Evolutionary conservation across 2,113 vertebrate genomes (phyloP), one percentile per base, ranked within the genome.

Genomic region (Hyla sarda): DNA sequence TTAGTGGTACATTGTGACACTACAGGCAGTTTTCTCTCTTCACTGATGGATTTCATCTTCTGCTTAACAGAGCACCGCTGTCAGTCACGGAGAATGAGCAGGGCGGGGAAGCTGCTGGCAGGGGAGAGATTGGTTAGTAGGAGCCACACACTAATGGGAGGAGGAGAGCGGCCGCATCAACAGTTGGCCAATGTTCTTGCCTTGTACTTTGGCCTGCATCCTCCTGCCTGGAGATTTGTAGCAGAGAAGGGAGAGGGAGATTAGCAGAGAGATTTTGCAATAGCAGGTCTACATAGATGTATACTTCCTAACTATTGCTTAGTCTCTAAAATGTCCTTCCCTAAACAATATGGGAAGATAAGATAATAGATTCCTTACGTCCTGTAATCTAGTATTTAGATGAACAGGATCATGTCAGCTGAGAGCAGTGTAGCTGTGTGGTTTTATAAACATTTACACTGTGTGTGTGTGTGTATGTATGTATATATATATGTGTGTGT

Each of bases 141-240:
- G 32, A 28, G 65, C 58, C 88, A 88, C 83, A 54, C 1, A 19
- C 65, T 25, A 32, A 65, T 50, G 23, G 81, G 88, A 88, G 87
- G 82, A 86, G 86, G 84, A 88, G 89, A 77, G 89, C 45, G 67
- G 82, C 62, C 28, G 58, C 52, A 80, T 83, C 89, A 89, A 85
- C 89, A 89, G 90, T 92, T 94, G 91, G 89, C 86, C 82, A 28
- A 23, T 60, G 48, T 86, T 90, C 82, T 87, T 89, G 90, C 92
- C 88, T 93, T 90, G 91, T 91, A 89, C 88, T 89, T 89, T 88
- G 90, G 89, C 90, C 90, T 92, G 88, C 77, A 89, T 91, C 89
- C 88, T 90, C 88, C 81, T 86, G 90, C 84, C 89, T 82, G 67
- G 78, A 87, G 60, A 80, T 89, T 85, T 78, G 85, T n/a, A 74